Evolutionary conservation across 2,797 vertebrate species (phyloP).

Genomic region (Aulostomus chinensis): DNA sequence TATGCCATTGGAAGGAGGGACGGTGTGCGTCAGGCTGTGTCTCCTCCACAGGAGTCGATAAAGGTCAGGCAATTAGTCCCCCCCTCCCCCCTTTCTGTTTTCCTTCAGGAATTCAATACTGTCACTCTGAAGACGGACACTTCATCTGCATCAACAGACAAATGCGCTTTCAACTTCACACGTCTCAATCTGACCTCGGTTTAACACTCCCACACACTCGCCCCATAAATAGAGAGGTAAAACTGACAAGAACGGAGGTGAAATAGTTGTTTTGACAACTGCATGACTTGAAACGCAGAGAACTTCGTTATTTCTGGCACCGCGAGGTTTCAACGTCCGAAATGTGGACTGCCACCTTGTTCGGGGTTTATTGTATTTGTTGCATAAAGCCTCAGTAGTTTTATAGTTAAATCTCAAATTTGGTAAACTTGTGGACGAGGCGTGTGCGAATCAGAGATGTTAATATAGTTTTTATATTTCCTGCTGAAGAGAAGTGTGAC

Average conservation of each 20-base stretch:
- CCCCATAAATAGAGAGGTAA: slow-evolving; percentile 1
- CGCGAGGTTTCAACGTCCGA: too few relatives aligned
- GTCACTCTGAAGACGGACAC: slow-evolving; percentile 48
- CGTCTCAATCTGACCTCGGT: slow-evolving; percentile 4
- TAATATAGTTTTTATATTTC: too few relatives aligned
- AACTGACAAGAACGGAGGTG: background rate
- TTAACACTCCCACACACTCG: slow-evolving; percentile 3
- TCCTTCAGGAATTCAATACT: slow-evolving; percentile 52
- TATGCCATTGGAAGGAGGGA: slow-evolving; percentile 86
- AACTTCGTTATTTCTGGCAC: too few relatives aligned
- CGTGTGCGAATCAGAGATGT: too few relatives aligned
- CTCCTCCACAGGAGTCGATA: slow-evolving; percentile 81
- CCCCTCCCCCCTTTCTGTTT: background rate
- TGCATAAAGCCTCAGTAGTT: too few relatives aligned
- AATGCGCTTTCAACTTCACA: slow-evolving; percentile 32
- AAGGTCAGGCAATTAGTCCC: slow-evolving; percentile 82
- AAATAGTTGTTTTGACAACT: background rate
- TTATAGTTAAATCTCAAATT: too few relatives aligned
- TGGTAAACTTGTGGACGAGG: too few relatives aligned
- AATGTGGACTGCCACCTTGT: too few relatives aligned
- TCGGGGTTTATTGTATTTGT: too few relatives aligned
- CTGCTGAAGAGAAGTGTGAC: too few relatives aligned
- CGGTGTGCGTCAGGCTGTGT: slow-evolving; percentile 54
- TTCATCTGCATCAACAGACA: slow-evolving; percentile 32
- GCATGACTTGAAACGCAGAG: background rate